These are phyloP conservation scores for Scolopax bukidnonensis DNA, from an alignment of 2,797 vertebrate genomes.

Conservation along the genomic window DNA sequence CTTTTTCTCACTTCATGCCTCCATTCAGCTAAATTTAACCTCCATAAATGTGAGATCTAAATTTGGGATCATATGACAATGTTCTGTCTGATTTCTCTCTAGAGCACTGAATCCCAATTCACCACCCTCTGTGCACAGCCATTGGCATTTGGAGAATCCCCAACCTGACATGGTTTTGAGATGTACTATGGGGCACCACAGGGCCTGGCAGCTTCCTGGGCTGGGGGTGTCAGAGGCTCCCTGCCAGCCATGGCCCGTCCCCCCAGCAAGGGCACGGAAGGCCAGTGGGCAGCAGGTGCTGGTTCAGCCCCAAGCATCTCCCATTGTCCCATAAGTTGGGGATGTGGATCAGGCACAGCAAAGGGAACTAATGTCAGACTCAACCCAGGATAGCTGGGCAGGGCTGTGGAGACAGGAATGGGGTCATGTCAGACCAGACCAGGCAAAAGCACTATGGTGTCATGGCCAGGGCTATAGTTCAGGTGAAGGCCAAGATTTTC, in stretches of 20 bases:
- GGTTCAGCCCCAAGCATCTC: neutral
- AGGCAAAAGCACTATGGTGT: neutral
- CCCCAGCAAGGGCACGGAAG: too few relatives aligned
- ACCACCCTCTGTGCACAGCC: accelerated
- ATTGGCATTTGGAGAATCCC: accelerated
- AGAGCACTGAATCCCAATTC: neutral
- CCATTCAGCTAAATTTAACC: neutral
- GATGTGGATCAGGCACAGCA: neutral
- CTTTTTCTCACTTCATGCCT: neutral
- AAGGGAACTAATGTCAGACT: accelerated
- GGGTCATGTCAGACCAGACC: accelerated
- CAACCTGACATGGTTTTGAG: neutral
- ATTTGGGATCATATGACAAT: neutral
- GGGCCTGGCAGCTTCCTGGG: neutral
- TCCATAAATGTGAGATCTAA: neutral
- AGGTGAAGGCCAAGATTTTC: neutral
- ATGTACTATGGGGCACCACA: accelerated
- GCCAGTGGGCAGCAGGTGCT: accelerated
- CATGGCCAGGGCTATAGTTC: accelerated
- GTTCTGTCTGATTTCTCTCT: neutral
- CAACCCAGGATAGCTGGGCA: neutral
- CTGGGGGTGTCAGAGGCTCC: neutral
- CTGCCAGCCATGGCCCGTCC: too few relatives aligned
- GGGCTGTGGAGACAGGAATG: accelerated
- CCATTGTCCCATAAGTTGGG: accelerated